phyloP scores from a whole-genome alignment of 2,797 vertebrate genomes.

The Labeo calbasu region DNA sequence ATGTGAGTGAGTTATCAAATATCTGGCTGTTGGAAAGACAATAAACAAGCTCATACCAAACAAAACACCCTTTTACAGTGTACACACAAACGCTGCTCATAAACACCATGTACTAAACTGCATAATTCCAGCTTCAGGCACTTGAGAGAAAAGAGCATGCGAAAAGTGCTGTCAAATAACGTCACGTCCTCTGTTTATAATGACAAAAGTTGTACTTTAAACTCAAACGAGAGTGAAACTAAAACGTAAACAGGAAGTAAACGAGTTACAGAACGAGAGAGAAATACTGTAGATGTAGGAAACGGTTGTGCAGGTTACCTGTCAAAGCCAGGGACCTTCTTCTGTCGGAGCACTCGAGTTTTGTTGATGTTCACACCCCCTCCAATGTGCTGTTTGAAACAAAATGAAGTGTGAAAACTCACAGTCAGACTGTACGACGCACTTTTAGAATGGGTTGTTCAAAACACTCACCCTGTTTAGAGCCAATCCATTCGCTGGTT shows the following conservation, averaged over 20 bases:
- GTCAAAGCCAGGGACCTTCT: conserved; percentile 29
- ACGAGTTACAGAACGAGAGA: conserved; percentile 6
- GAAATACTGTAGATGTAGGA: not conserved
- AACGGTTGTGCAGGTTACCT: conserved; percentile 61
- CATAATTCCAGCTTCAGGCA: not conserved
- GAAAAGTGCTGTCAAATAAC: not conserved
- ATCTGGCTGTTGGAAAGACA: not conserved
- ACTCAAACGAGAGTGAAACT: conserved; percentile 2
- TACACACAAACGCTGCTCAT: not conserved
- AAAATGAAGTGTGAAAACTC: not conserved
- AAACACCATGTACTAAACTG: not conserved
- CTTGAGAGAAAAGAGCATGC: not conserved
- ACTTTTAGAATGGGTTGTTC: not conserved
- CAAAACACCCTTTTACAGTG: not conserved
- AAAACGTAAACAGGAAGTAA: conserved; percentile 21
- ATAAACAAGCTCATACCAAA: not conserved
- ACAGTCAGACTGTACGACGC: not conserved
- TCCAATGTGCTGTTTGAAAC: conserved; percentile 51
- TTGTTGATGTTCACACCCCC: conserved; percentile 61
- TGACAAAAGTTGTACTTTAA: not conserved
- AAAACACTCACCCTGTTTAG: not conserved
- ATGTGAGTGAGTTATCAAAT: not conserved
- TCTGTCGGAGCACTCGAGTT: conserved; percentile 33
- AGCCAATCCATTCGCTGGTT: conserved; percentile 9
- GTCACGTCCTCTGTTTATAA: not conserved